Conservation (phyloP, 2,113 vertebrate genomes). For the Notothenia coriiceps region DNA sequence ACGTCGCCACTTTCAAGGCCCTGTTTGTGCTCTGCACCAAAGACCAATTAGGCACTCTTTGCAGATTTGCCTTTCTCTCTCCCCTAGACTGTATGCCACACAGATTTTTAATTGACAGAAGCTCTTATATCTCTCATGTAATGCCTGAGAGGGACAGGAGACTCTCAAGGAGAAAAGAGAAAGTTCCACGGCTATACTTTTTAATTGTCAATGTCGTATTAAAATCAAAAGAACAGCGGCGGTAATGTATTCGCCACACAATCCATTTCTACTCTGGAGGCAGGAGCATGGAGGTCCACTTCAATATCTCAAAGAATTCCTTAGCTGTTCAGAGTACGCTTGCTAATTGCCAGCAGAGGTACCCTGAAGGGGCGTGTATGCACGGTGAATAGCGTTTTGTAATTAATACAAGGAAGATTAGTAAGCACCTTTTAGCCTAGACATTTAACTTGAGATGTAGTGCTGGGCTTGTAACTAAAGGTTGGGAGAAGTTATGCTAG, state of each 20-base stretch:
- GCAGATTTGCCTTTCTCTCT: conserved; percentile 34
- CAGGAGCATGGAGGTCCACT: conserved; percentile 36
- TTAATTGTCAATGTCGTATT: conserved; percentile 67
- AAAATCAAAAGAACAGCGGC: conserved; percentile 42
- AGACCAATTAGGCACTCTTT: conserved; percentile 71
- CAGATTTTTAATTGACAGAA: conserved; percentile 63
- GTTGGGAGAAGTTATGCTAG: conserved; percentile 44
- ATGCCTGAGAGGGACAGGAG: conserved; percentile 42
- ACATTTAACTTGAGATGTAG: conserved; percentile 30
- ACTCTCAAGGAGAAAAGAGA: conserved; percentile 40
- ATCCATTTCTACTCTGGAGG: conserved; percentile 39
- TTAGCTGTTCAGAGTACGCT: conserved; percentile 43
- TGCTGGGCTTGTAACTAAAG: conserved; percentile 17
- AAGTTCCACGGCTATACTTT: conserved; percentile 33
- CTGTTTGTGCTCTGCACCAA: conserved; percentile 41
- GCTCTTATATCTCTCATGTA: conserved; percentile 37
- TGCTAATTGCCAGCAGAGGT: conserved; percentile 73
- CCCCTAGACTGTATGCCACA: conserved; percentile 7
- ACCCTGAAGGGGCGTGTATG: conserved; percentile 30
- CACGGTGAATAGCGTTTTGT: conserved; percentile 59
- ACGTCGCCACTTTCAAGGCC: conserved; percentile 41
- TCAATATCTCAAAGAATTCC: conserved; percentile 31
- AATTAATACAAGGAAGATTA: conserved; percentile 79
- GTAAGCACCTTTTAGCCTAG: conserved; percentile 55
- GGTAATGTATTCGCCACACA: conserved; percentile 46